Evolutionary conservation across 2,888 invertebrate genomes (phyloP), one percentile per base, ranked within the genome.

Genomic region (Metopia argyrocephala): DNA sequence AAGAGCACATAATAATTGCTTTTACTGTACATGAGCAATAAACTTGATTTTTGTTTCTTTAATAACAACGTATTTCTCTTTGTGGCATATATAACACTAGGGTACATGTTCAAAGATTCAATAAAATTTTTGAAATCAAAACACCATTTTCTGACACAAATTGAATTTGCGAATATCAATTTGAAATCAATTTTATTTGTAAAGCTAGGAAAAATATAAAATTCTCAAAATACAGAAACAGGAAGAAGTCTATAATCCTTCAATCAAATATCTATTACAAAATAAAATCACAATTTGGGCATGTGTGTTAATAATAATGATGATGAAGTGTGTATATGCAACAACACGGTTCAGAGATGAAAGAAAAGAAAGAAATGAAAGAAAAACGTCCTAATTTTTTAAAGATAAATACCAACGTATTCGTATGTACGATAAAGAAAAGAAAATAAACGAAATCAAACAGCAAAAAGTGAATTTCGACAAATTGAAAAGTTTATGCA

Each of bases 201-300:
- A n/a, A n/a, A 18, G 18, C 56, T 28, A 2, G 21, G 21, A 45
- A 61, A 38, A 74, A 21, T 23, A 20, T 3, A 78, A 66, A 75
- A 20, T 66, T 56, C 57, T 38, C 12, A 0, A 1, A 15, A 38
- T 38, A 38, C 38, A 38, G 38, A 38, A 15, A 15, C 9, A 65
- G 70, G 52, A 81, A n/a, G n/a, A n/a, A 81, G 78, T 81, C 78
- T 81, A 81, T 81, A 78, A 78, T 78, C 61, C 74, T 81, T 81
- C 81, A 75, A 78, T 81, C 81, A 81, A 81, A 81, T 78, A 78
- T 75, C 81, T 74, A 70, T 81, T 81, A 75, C 74, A 61, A 69
- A 71, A 78, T 74, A 20, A 50, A 66, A 64, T 59, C 27, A 46
- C 57, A 48, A 38, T 78, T 27, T 70, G 38, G 38, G 1, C 27